Base-by-base conservation (phyloP, 2,888 invertebrate genomes). In the Tetheella fluctuosa region DNA sequence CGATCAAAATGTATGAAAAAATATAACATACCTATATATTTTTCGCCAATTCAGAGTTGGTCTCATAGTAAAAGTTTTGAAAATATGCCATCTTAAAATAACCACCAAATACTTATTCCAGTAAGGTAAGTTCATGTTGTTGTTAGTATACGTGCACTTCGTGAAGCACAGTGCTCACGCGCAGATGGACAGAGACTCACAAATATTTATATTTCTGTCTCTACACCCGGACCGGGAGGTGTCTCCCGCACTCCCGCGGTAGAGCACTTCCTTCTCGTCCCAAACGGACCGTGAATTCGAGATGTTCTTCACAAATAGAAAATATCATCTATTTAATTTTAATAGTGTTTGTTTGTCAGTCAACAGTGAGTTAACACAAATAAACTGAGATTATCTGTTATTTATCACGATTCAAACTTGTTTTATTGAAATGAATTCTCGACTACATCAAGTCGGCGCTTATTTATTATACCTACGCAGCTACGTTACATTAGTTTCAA, bases 151-250 rank as follows among this genome's bases (percentile, higher is more conserved):
- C 30, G 30, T 1, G 30, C 30, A 30, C 7, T 7, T 7, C 8
- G 30, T 8, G 30, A 7, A 8, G 30, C 30, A n/a, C 3, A 25
- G 34, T 1, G 30, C 7, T 6, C 7, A 34, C 34, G 13, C 13
- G 13, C 54, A 63, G 68, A 65, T 67, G 66, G 63, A 64, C 68
- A 64, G 54, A 68, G 64, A 64, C 67, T 63, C 67, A 74, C 69
- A 70, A 76, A 79, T 77, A 78, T 80, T 76, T 73, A 75, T 81
- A 80, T 80, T 79, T 79, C 71, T 63, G 77, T 81, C 74, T 61
- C 70, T 67, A 66, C 65, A 60, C 62, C 56, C 58, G 61, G 56
- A 62, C 13, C 34, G 34, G 28, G 5, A 7, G 5, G 10, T 30
- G 30, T 30, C 30, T 10, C 30, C 8, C 10, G 10, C 28, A 7